Conservation (phyloP, 1,140 invertebrate species). For the Melipona quadrifasciata region DNA sequence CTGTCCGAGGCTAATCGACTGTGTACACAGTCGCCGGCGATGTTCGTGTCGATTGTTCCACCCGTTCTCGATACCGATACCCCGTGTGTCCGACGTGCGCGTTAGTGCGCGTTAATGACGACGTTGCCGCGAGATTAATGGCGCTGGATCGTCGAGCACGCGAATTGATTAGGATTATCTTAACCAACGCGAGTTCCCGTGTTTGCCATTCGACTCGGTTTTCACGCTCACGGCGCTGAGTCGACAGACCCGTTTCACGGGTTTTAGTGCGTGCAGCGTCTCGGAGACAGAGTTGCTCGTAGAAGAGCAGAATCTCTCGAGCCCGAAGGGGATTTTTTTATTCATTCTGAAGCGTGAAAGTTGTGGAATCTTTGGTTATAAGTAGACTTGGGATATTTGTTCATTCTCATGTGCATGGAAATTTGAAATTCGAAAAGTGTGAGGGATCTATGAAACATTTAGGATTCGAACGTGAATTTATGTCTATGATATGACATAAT, state of each 20-base stretch:
- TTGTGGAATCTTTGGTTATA: no score
- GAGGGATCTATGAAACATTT: no score
- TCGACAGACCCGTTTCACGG: background rate
- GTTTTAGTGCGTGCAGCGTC: background rate
- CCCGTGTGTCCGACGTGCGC: background rate
- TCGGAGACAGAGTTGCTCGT: no score
- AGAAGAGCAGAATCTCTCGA: no score
- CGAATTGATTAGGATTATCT: conserved; percentile 27
- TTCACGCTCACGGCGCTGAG: background rate
- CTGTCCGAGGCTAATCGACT: conserved; percentile 52
- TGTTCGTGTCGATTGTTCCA: conserved; percentile 44
- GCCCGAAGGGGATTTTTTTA: no score
- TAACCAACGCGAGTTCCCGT: background rate
- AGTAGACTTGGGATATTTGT: no score
- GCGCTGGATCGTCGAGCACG: background rate
- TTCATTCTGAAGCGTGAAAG: no score
- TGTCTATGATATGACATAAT: no score
- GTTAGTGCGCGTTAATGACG: conserved; percentile 30
- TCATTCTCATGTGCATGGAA: no score
- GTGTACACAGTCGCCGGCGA: conserved; percentile 45
- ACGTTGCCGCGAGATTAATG: conserved; percentile 13
- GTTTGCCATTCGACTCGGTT: background rate
- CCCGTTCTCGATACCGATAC: background rate
- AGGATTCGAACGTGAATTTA: no score
- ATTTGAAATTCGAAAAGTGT: no score